Evolutionary conservation across 1,140 invertebrate genomes (phyloP).

Genomic region (Agraylea sexmaculata): DNA sequence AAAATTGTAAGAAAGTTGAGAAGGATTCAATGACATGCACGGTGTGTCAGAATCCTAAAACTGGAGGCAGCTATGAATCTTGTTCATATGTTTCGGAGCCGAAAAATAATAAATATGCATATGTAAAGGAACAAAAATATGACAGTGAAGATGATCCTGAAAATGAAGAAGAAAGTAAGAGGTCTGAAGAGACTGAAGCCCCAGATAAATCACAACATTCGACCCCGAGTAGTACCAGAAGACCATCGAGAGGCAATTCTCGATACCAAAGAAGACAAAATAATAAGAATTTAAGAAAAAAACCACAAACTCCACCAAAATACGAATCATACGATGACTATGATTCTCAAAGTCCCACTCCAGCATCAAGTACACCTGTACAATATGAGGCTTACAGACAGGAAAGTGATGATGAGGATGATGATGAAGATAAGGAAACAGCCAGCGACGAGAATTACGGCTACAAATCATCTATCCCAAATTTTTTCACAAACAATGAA

Average conservation of each 20-base stretch:
- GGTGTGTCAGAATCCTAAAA: slow-evolving; percentile 53
- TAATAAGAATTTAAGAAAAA: slow-evolving; percentile 7
- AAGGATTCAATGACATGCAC: slow-evolving; percentile 53
- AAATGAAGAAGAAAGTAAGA: slow-evolving; percentile 29
- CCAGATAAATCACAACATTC: slow-evolving; percentile 9
- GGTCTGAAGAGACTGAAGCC: slow-evolving; percentile 23
- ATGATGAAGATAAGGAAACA: slow-evolving; percentile 35
- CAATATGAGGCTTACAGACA: slow-evolving; percentile 27
- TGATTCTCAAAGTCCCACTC: slow-evolving; percentile 28
- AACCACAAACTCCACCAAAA: slow-evolving; percentile 14
- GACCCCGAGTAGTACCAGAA: slow-evolving; percentile 13
- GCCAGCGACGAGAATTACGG: slow-evolving; percentile 31
- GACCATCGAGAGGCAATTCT: slow-evolving; percentile 12
- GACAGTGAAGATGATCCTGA: slow-evolving; percentile 43
- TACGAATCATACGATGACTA: slow-evolving; percentile 21
- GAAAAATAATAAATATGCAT: slow-evolving; percentile 57
- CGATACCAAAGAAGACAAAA: slow-evolving; percentile 12
- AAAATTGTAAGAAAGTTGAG: slow-evolving; percentile 47
- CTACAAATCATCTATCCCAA: slow-evolving; percentile 35
- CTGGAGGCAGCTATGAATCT: slow-evolving; percentile 56
- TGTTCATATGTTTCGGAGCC: slow-evolving; percentile 57
- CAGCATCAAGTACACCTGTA: slow-evolving; percentile 8
- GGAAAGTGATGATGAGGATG: slow-evolving; percentile 24
- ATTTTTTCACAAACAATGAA: slow-evolving; percentile 36
- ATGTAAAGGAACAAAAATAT: slow-evolving; percentile 46